Conservation (phyloP, 2,888 invertebrate genomes). For the Galerucella pusilla region DNA sequence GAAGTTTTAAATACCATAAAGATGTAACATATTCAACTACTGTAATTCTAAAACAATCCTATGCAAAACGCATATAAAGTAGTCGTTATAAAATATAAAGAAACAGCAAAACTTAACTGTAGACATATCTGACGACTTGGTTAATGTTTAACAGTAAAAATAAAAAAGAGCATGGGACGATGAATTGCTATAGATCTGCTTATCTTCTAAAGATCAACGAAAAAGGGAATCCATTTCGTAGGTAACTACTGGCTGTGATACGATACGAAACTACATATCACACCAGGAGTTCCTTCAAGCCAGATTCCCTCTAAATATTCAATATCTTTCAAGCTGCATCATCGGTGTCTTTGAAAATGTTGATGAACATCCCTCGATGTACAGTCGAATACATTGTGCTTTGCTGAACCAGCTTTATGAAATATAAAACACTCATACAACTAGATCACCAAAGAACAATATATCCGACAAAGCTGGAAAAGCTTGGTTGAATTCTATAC, state of each 20-base stretch:
- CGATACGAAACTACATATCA: slow-evolving; percentile 63
- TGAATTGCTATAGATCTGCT: background rate
- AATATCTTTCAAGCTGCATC: background rate
- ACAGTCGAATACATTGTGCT: slow-evolving; percentile 64
- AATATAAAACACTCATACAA: slow-evolving; percentile 63
- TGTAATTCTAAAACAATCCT: no score
- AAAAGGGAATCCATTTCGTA: slow-evolving; percentile 63
- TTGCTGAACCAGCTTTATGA: slow-evolving; percentile 67
- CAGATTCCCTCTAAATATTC: slow-evolving; percentile 59
- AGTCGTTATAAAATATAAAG: no score
- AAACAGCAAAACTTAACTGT: no score
- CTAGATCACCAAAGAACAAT: slow-evolving; percentile 67
- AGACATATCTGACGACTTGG: no score
- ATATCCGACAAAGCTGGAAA: slow-evolving; percentile 56
- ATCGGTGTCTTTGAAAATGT: background rate
- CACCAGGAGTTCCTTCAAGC: slow-evolving; percentile 67
- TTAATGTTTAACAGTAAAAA: no score
- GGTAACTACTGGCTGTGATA: slow-evolving; percentile 68
- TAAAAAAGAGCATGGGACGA: no score
- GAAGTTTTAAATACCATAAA: no score
- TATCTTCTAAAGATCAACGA: slow-evolving; percentile 14
- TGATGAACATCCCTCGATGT: slow-evolving; percentile 49
- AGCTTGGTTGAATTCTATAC: slow-evolving; percentile 37
- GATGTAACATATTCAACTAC: no score
- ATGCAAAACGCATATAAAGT: no score